Base-by-base conservation (phyloP, 2,113 vertebrate genomes). In the Australoheros scitulus region DNA sequence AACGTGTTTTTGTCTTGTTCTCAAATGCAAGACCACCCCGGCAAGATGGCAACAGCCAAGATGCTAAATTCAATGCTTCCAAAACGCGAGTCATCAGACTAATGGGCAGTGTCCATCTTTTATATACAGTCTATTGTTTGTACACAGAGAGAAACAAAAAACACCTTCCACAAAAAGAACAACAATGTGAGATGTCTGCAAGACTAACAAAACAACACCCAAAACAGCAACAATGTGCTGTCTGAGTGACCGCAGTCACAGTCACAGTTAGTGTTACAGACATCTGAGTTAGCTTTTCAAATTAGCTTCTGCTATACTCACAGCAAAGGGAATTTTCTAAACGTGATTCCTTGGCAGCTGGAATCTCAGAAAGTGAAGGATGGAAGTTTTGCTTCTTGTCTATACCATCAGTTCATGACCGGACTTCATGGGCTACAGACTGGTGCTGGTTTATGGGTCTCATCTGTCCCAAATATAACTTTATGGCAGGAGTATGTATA, bases 401-500 rank as follows among this genome's bases (percentile, higher is more conserved):
- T 70, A 10, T 63, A 34, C 65, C 79, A 79, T 41, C 34, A 55
- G 61, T 74, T 87, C 34, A 61, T 64, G 82, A 76, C 77, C 36
- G 61, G 79, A 86, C 76, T 32, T 83, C 34, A 65, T 61, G 36
- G 26, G 79, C 64, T 79, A 61, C 61, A 84, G 56, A 65, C 81
- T 80, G 60, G 15, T 50, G 77, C 52, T 72, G 47, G 68, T 88
- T 90, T 84, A 87, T 74, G 52, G 56, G 76, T 90, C 77, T 85
- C 86, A 89, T 89, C 90, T 77, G 57, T 56, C 80, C 84, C 85
- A 77, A 60, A 90, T 85, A 83, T 86, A 89, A 83, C 85, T 89
- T 87, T 61, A 92, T 85, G 84, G 83, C 78, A 29, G 36, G 29
- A 58, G 56, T 83, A 82, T 79, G 64, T 90, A 88, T 91, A 87